Conservation (phyloP, 2,797 vertebrate genomes). For the Apodemus agrarius region DNA sequence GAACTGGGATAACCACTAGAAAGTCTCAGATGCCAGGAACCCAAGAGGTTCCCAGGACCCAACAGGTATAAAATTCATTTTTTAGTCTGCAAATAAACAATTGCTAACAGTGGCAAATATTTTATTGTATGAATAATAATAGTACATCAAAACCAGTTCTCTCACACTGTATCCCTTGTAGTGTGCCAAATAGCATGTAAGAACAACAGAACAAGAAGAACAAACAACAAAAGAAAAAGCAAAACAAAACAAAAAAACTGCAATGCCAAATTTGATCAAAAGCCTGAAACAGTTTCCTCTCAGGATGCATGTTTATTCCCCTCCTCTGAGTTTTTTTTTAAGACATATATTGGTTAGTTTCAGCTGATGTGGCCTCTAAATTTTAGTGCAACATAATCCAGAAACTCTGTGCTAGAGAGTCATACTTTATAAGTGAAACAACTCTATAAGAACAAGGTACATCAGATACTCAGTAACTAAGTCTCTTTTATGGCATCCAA, state of each 20-base stretch:
- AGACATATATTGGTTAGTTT: constrained; percentile 27
- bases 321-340: neutral
- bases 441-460: constrained; percentile 17
- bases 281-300: neutral
- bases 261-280: constrained; percentile 9
- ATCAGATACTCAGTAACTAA: neutral
- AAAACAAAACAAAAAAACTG: neutral
- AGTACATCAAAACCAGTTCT: neutral
- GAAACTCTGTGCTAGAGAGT: neutral
- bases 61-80: neutral
- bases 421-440: neutral
- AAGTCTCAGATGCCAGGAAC: no score
- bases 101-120: neutral
- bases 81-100: neutral
- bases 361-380: neutral
- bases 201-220: neutral
- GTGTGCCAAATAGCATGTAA: neutral
- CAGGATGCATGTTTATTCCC: neutral
- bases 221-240: neutral
- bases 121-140: neutral
- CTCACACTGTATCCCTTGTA: neutral
- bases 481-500: constrained; percentile 30
- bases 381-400: neutral
- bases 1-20: no score
- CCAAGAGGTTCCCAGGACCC: no score